phyloP scores from a whole-genome alignment of 1,140 invertebrate genomes.

The Physella acuta region DNA sequence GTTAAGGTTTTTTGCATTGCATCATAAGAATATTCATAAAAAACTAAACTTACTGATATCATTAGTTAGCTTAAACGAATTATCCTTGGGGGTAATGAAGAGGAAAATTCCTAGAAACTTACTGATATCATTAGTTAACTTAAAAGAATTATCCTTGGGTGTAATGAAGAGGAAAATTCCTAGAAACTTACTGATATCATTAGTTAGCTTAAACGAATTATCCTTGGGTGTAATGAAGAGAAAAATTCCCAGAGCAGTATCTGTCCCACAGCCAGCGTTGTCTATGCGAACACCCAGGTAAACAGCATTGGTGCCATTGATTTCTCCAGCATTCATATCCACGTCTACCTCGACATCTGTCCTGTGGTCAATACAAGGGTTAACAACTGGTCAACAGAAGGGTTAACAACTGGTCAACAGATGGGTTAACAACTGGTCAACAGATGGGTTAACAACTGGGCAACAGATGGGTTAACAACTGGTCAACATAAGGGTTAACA shows the following conservation, averaged over 20 bases:
- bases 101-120: constrained; percentile 45
- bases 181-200: constrained; percentile 26
- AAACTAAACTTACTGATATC: constrained; percentile 29
- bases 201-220: constrained; percentile 22
- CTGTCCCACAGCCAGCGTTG: constrained; percentile 38
- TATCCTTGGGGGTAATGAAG: constrained; percentile 36
- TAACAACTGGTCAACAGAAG: too few relatives aligned
- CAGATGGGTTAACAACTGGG: too few relatives aligned
- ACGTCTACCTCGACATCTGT: constrained; percentile 41
- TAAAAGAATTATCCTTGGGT: constrained; percentile 24
- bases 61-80: constrained; percentile 22
- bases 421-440: too few relatives aligned
- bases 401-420: too few relatives aligned
- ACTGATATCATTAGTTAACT: constrained; percentile 27
- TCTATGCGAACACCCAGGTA: constrained; percentile 44
- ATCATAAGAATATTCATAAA: too few relatives aligned
- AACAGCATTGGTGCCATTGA: constrained; percentile 46
- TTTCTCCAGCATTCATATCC: constrained; percentile 36
- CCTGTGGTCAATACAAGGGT: constrained; percentile 36
- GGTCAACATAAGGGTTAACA: too few relatives aligned
- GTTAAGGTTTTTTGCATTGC: too few relatives aligned
- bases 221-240: constrained; percentile 41
- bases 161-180: constrained; percentile 49
- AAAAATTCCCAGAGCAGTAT: constrained; percentile 39
- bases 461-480: too few relatives aligned